These are phyloP conservation scores for Hybognathus amarus DNA, from an alignment of 2,797 vertebrate genomes.

Conservation along the genomic window DNA sequence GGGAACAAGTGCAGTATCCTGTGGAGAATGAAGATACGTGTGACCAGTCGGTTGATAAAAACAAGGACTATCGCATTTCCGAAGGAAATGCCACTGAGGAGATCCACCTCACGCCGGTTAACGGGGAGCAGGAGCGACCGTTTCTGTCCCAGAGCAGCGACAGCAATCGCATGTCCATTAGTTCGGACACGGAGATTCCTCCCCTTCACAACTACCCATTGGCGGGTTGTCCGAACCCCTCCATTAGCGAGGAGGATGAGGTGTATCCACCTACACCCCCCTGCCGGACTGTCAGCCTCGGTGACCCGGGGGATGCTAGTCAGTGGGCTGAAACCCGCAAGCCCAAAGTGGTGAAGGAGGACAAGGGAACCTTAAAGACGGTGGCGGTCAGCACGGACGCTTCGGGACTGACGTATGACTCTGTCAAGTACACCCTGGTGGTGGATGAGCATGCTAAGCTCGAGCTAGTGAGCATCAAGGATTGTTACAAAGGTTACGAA, in stretches of 20 bases:
- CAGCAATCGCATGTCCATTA: conserved; percentile 96
- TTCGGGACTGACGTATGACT: conserved; percentile 87
- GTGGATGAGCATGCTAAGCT: conserved; percentile 92
- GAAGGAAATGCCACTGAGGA: conserved; percentile 84
- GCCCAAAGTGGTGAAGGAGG: conserved; percentile 7
- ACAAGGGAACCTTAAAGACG: conserved; percentile 68
- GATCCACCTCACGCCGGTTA: conserved; percentile 84
- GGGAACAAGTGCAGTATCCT: conserved; percentile 49
- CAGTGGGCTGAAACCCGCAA: conserved; percentile 14
- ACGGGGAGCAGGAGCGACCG: conserved; percentile 74
- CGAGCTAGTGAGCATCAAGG: conserved; percentile 89
- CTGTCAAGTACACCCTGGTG: conserved; percentile 93
- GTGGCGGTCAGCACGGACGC: conserved; percentile 77
- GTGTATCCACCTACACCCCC: conserved; percentile 64
- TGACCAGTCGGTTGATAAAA: conserved; percentile 51
- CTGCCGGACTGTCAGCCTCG: conserved; percentile 63
- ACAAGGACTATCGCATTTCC: conserved; percentile 78
- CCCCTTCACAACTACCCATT: conserved; percentile 77
- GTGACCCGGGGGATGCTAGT: conserved; percentile 54
- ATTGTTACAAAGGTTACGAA: conserved; percentile 87
- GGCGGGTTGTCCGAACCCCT: conserved; percentile 84
- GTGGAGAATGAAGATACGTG: conserved; percentile 44
- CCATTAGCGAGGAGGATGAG: conserved; percentile 91
- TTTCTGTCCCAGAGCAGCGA: conserved; percentile 86
- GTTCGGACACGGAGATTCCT: conserved; percentile 92